phyloP scores from a whole-genome alignment of 1,140 invertebrate genomes.

The Tribolium madens region DNA sequence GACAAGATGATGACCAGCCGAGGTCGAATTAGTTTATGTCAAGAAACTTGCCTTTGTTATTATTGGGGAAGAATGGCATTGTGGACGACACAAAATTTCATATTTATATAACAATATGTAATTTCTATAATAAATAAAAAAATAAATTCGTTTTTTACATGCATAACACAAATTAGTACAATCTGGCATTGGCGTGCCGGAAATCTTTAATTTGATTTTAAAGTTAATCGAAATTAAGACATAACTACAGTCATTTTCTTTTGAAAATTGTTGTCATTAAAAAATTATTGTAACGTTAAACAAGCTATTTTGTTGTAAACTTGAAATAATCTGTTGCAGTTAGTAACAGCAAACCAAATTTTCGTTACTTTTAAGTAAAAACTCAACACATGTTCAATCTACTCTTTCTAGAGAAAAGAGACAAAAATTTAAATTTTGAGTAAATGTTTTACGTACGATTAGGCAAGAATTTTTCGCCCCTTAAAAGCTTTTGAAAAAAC shows the following conservation, averaged over 20 bases:
- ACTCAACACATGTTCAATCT: too few relatives aligned
- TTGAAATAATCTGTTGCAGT: background rate
- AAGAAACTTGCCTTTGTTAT: constrained; percentile 27
- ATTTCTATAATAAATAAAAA: background rate
- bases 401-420: too few relatives aligned
- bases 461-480: too few relatives aligned
- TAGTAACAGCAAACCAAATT: too few relatives aligned
- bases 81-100: background rate
- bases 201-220: constrained; percentile 18
- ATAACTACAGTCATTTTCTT: background rate
- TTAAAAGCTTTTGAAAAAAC: too few relatives aligned
- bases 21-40: constrained; percentile 44
- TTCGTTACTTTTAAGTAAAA: too few relatives aligned
- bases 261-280: constrained; percentile 5
- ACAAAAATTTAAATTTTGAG: too few relatives aligned
- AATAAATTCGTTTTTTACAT: background rate
- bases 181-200: constrained; percentile 11
- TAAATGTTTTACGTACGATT: too few relatives aligned
- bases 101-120: background rate
- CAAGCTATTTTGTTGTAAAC: background rate
- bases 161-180: background rate
- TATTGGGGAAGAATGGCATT: background rate
- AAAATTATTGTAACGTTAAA: background rate
- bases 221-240: background rate
- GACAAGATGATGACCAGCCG: constrained; percentile 45